Conservation (phyloP, 1,140 invertebrate species). For the Rhyacophila brunnea region DNA sequence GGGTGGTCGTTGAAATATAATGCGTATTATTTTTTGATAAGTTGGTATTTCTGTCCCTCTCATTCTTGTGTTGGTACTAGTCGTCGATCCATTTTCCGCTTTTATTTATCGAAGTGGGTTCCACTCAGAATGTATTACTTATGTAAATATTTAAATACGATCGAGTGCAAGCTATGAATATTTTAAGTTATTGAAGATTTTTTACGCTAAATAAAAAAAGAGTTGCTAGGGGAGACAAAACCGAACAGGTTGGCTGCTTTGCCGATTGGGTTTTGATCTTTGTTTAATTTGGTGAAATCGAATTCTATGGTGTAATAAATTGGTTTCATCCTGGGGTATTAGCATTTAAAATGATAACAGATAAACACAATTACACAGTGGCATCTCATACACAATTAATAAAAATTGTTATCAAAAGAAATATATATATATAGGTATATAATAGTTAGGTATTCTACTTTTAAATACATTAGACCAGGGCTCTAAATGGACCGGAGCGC, state of each 20-base stretch:
- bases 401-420: too few species aligned
- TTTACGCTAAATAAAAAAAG: constrained; percentile 32
- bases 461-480: too few species aligned
- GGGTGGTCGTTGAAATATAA: constrained; percentile 33
- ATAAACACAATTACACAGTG: too few species aligned
- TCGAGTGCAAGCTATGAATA: constrained; percentile 59
- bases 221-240: constrained; percentile 24
- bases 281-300: constrained; percentile 3
- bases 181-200: constrained; percentile 45
- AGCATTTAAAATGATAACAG: too few species aligned
- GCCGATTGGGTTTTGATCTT: constrained; percentile 25
- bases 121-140: constrained; percentile 52
- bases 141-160: constrained; percentile 61
- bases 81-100: constrained; percentile 33
- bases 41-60: constrained; percentile 24
- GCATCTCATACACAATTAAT: too few species aligned
- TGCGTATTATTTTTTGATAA: constrained; percentile 35
- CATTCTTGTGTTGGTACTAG: background rate
- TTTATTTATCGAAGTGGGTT: constrained; percentile 36
- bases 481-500: too few species aligned
- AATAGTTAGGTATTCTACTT: too few species aligned
- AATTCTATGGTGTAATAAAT: too few species aligned
- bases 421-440: too few species aligned
- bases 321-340: too few species aligned
- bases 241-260: constrained; percentile 15